Evolutionary conservation across 2,888 invertebrate genomes (phyloP), one percentile per base, ranked within the genome.

Genomic region (Lacanobia oleracea): DNA sequence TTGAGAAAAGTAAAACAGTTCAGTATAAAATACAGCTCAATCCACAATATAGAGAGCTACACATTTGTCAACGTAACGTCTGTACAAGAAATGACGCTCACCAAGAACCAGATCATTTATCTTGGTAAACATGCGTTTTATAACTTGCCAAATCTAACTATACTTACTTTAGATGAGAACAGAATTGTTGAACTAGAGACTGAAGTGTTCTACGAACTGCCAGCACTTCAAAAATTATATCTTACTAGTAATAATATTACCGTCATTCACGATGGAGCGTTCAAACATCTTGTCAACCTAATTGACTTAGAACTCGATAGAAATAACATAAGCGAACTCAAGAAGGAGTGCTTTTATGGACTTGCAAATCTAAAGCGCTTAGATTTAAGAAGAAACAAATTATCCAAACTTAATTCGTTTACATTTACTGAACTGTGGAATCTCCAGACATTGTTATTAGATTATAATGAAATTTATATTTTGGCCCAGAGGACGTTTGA

Each of bases 181-280:
- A 96, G 96, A 87, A 97, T 98, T 88, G 96, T 96, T 40, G 98
- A 98, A 89, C 96, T 98, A 79, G 97, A 97, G 87, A 96, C 97
- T 61, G 97, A 97, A 86, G 97, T 98, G 4, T 98, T 98, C 92
- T 97, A 97, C 66, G 97, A 97, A 89, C 91, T 98, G 73, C 98
- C 98, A 0, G 95, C 96, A 33, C 93, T 98, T 84, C 97, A 97
- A 84, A 97, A 97, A 85, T 96, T 99, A 68, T 97, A 97, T 88
- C 96, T 99, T 69, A 98, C 98, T 89, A 97, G 97, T 91, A 99
- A 99, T 94, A 97, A 98, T 87, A 97, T 99, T 81, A 98, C 97
- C 85, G 96, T 97, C 45, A 96, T 99, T 76, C 99, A 99, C 85
- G 98, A 98, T 72, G 98, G 98, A 80, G 98, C 99, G 18, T 98